Evolutionary conservation across 2,888 invertebrate genomes (phyloP), one percentile per base, ranked within the genome.

Genomic region (Liodrosophila aerea): DNA sequence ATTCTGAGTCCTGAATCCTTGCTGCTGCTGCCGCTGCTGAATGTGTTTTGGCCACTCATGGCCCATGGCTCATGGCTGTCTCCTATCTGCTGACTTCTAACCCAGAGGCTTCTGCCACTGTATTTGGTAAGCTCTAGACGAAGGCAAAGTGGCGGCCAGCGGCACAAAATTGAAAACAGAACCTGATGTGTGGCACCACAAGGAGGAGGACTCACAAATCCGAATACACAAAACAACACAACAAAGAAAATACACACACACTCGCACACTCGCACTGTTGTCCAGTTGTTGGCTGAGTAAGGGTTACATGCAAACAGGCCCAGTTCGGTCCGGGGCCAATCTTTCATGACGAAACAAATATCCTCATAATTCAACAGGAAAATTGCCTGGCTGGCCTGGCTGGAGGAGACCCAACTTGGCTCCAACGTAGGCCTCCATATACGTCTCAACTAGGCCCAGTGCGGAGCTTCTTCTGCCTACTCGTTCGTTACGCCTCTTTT

Each of bases 341-440:
- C 86, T 87, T 87, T 87, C 85, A 86, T 83, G 82, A 86, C 86
- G 86, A 72, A 73, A 83, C 67, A 76, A 84, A 82, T 85, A 86
- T 86, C 86, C 85, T 76, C 86, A 87, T 87, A 87, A 87, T 81
- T 87, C 87, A 87, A 87, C 76, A 85, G 83, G 75, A 77, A 83
- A 83, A 83, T 86, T 81, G 83, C 81, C 75, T 62, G 8, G 56
- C 11, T 22, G 11, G 18, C 22, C 34, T 49, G 44, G 40, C 64
- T 41, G 57, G 46, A 36, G 41, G 9, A 46, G 41, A 33, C 56
- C 15, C 22, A 22, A 5, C 22, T 2, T 22, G 5, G 22, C 3
- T 5, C 46, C 60, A 46, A 11, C 40, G 30, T 53, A 51, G 76
- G 59, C 76, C 59, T 47, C 41, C 49, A 50, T 63, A 41, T 31